A percentile compares a stretch with the other conserved stretches of the same genome.
These are phyloP conservation scores for Geophilus truncorum DNA, from an alignment of 2,888 invertebrate species.

Conservation along the genomic window DNA sequence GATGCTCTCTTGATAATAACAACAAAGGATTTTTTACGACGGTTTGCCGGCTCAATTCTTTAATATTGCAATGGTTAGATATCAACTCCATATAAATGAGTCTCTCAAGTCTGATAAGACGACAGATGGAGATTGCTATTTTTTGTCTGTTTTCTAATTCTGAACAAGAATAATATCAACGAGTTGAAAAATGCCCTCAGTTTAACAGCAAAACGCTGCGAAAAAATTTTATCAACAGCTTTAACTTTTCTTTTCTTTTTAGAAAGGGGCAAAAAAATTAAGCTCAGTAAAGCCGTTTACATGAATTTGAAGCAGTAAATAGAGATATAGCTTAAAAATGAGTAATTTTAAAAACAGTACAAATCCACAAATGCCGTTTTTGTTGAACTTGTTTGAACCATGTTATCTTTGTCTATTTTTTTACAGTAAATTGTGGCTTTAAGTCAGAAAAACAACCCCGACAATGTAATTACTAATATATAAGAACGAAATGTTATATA, in stretches of 20 bases:
- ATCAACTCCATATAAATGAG: conserved; percentile 24
- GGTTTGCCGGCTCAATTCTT: conserved; percentile 22
- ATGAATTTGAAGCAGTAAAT: background rate
- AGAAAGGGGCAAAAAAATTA: background rate
- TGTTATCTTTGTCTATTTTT: no score
- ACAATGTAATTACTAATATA: no score
- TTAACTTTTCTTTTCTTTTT: background rate
- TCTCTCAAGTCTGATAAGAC: conserved; percentile 27
- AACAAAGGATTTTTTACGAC: conserved; percentile 1
- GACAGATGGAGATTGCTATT: conserved; percentile 20
- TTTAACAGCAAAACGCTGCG: background rate
- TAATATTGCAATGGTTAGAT: conserved; percentile 27
- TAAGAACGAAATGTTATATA: no score
- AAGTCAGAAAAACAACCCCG: no score
- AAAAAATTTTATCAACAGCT: background rate
- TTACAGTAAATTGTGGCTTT: no score
- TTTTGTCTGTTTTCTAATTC: conserved; percentile 1
- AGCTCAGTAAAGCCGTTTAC: background rate
- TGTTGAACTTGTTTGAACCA: no score
- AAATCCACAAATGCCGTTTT: background rate
- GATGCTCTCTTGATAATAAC: conserved; percentile 14
- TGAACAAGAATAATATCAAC: conserved; percentile 2
- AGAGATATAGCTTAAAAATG: background rate
- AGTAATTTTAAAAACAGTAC: background rate
- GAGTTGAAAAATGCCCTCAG: conserved; percentile 23